Evolutionary conservation across 2,888 invertebrate species (phyloP).

Genomic region (Charanyca ferruginea): DNA sequence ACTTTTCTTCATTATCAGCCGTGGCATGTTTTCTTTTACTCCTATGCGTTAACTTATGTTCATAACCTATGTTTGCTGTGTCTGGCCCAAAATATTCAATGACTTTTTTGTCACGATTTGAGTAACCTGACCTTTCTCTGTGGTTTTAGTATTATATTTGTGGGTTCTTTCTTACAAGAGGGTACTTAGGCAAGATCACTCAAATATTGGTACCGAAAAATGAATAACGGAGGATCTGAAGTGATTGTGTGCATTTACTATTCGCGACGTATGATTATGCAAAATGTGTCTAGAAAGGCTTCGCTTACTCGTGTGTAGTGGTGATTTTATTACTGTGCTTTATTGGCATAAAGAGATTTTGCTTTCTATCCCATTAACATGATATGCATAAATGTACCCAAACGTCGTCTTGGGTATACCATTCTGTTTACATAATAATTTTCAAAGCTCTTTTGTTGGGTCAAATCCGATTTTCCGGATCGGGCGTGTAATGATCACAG

Average conservation of each 20-base stretch:
- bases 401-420: not conserved
- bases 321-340: not conserved
- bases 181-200: slow-evolving; percentile 32
- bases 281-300: slow-evolving; percentile 8
- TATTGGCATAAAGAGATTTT: slow-evolving; percentile 6
- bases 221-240: slow-evolving; percentile 31
- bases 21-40: not conserved
- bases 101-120: not conserved
- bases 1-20: not conserved
- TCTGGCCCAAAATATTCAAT: no score
- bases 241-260: slow-evolving; percentile 27
- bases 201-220: slow-evolving; percentile 20
- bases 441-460: slow-evolving; percentile 20
- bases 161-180: slow-evolving; percentile 46
- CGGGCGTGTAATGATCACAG: slow-evolving; percentile 20
- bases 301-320: not conserved
- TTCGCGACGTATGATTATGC: slow-evolving; percentile 4
- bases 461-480: slow-evolving; percentile 20
- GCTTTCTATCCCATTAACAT: not conserved
- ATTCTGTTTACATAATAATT: slow-evolving; percentile 26
- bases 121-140: not conserved
- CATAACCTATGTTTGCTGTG: not conserved
- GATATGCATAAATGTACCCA: not conserved
- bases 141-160: slow-evolving; percentile 15
- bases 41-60: not conserved